Evolutionary conservation across 2,113 vertebrate species (phyloP).

Genomic region (Drymodes brunneopygia): DNA sequence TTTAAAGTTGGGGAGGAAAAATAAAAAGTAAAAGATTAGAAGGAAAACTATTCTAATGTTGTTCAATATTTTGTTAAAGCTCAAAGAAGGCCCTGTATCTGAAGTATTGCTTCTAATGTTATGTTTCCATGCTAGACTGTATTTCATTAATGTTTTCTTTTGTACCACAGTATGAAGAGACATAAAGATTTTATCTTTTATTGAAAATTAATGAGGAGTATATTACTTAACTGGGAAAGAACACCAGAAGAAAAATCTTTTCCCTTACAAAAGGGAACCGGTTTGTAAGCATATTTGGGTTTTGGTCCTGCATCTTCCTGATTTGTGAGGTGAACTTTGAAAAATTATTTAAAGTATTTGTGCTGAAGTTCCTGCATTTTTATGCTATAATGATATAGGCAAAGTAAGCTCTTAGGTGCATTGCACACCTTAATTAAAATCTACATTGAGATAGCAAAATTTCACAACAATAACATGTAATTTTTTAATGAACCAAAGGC

Average conservation of each 20-base stretch:
- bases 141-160: constrained; percentile 1
- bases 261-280: neutral
- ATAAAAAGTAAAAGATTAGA: neutral
- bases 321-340: neutral
- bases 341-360: neutral
- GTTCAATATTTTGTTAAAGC: neutral
- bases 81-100: neutral
- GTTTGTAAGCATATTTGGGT: neutral
- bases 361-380: neutral
- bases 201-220: neutral
- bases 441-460: neutral
- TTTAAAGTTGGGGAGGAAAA: neutral
- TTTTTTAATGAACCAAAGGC: neutral
- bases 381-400: neutral
- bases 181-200: neutral
- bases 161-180: neutral
- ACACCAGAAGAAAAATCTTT: neutral
- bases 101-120: neutral
- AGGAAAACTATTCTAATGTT: neutral
- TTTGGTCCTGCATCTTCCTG: neutral
- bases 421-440: neutral
- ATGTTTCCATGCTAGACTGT: neutral
- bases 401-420: neutral
- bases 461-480: neutral
- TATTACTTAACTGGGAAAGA: neutral